Evolutionary conservation across 2,113 vertebrate genomes (phyloP).

Genomic region (Lanius ludovicianus): DNA sequence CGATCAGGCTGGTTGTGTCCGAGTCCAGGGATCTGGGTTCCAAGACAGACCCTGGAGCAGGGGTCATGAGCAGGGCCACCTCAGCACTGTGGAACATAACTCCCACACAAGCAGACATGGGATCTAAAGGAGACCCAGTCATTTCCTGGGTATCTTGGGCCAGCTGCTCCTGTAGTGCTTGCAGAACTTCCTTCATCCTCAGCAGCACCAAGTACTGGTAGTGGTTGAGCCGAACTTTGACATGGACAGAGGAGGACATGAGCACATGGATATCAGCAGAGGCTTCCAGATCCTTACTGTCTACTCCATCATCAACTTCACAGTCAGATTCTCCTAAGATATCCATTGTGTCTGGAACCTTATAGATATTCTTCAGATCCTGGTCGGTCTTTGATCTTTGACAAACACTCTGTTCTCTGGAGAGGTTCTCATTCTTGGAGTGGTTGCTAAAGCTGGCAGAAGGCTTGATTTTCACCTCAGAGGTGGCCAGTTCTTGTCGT

Average conservation of each 20-base stretch:
- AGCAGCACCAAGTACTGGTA: constrained; percentile 94
- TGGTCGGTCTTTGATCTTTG: constrained; percentile 78
- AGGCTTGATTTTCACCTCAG: constrained; percentile 69
- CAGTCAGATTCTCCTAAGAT: constrained; percentile 30
- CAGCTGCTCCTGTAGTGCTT: constrained; percentile 83
- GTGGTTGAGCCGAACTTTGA: constrained; percentile 90
- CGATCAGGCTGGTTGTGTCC: constrained; percentile 88
- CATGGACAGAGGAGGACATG: constrained; percentile 77
- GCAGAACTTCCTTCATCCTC: constrained; percentile 88
- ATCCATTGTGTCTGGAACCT: constrained; percentile 19
- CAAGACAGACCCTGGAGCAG: constrained; percentile 47
- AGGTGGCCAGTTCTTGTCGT: constrained; percentile 15
- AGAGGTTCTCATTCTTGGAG: constrained; percentile 16
- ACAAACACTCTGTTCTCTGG: constrained; percentile 35
- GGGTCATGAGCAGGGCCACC: constrained; percentile 85
- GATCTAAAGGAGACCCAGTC: constrained; percentile 58
- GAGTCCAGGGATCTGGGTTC: constrained; percentile 83
- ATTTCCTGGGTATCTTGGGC: constrained; percentile 74
- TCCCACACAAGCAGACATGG: constrained; percentile 80
- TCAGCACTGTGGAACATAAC: constrained; percentile 82
- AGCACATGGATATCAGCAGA: constrained; percentile 83
- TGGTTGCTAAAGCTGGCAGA: constrained; percentile 75
- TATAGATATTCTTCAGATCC: constrained; percentile 71
- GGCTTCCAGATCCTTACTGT: constrained; percentile 65
- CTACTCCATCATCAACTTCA: not conserved